These are phyloP conservation scores for Epizoanthus rinbou DNA, from an alignment of 92 coral and sea anemone genomes.

Conservation along the genomic window DNA sequence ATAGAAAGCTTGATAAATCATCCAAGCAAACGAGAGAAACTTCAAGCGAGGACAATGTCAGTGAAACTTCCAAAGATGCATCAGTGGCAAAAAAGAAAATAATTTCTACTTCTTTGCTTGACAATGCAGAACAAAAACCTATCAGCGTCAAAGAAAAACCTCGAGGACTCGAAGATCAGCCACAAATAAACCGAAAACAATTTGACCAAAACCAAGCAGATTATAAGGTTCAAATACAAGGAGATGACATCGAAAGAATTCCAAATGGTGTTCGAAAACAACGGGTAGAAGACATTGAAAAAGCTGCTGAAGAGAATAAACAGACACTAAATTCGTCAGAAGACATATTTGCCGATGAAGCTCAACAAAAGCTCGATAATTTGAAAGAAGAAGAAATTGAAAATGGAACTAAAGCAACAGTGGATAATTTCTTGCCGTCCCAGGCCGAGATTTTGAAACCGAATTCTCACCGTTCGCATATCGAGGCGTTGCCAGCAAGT, in stretches of 20 bases:
- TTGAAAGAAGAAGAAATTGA: not conserved
- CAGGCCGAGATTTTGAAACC: not conserved
- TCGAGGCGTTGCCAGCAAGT: not conserved
- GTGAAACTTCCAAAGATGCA: not conserved
- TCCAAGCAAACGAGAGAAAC: too few species aligned
- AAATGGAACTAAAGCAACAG: not conserved
- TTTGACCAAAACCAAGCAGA: not conserved
- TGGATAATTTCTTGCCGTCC: not conserved
- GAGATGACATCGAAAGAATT: not conserved
- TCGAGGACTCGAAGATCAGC: not conserved
- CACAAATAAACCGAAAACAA: not conserved
- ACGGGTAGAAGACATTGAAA: not conserved
- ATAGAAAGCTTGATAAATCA: too few species aligned
- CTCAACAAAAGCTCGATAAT: not conserved
- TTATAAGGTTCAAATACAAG: not conserved
- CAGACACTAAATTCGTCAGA: not conserved
- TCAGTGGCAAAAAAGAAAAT: not conserved
- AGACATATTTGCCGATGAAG: not conserved
- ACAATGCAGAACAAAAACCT: not conserved
- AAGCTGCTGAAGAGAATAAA: not conserved
- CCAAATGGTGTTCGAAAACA: not conserved
- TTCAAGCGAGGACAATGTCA: too few species aligned
- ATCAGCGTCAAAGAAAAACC: not conserved
- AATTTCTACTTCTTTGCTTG: not conserved
- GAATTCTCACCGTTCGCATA: not conserved